Base-by-base conservation (phyloP, 2,888 invertebrate species). In the Hanleya hanleyi region DNA sequence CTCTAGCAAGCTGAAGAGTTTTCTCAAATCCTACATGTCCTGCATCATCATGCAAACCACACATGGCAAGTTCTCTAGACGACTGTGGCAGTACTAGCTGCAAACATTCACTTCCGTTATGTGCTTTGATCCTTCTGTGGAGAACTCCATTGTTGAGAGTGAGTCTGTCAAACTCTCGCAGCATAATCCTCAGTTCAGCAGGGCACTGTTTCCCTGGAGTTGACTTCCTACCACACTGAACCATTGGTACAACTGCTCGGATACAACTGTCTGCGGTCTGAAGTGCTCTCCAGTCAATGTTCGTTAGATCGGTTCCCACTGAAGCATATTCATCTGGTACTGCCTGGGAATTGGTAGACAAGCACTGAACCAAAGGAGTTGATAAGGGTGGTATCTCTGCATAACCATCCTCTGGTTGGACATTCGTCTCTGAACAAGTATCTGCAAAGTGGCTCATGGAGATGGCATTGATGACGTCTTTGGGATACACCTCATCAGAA, bases 11-110 rank as follows among this genome's bases (percentile, higher is more conserved):
- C 36, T 37, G 37, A 9, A 64, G 15, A 22, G 64, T 64, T 12
- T 64, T 64, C 29, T 64, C 64, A 35, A 64, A 15, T 22, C 35
- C 64, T 26, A 33, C 15, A 35, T 64, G 64, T 22, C 64, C 64
- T 22, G 35, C 37, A 35, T 33, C 35, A 35, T 36, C 64, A 29
- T 64, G 64, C 18, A 64, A 26, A 2, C 35, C 38, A 35, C n/a
- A 1, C 37, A 64, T 2, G 18, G 64, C 64, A 22, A 22, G 4
- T 1, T 2, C 18, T 64, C 37, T 64, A 15, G 35, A n/a, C 1
- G 4, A 2, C 3, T 15, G 12, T 1, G 64, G 64, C n/a, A 64
- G 26, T 29, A 64, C 38, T 36, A 36, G 26, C 26, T 64, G 64
- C 12, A 7, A 35, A 12, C 22, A 12, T 15, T 64, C 37, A 22